Percentiles rank a stretch among this genome's conserved stretches.
Conservation (phyloP, 2,113 vertebrate species). For the Chaetorhynchus papuensis region DNA sequence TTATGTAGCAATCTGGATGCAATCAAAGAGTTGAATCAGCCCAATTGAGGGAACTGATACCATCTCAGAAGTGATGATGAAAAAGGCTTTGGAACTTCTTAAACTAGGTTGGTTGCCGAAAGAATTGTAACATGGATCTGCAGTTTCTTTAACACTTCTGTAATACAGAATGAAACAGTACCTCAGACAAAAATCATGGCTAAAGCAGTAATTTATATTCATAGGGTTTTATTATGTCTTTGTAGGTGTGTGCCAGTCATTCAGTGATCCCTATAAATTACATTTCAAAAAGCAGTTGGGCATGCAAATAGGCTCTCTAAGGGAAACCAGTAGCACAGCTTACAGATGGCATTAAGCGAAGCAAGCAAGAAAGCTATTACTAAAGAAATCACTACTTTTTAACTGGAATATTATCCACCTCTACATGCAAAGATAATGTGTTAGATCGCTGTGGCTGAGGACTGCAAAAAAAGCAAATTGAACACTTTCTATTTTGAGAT, state of each 20-base stretch:
- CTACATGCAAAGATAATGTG: background rate
- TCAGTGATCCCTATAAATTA: conserved; percentile 18
- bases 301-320: background rate
- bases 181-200: background rate
- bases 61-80: background rate
- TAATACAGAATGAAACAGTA: background rate
- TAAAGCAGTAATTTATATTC: conserved; percentile 31
- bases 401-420: background rate
- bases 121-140: background rate
- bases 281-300: conserved; percentile 14
- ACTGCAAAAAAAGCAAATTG: background rate
- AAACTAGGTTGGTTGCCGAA: background rate
- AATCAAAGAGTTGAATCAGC: background rate
- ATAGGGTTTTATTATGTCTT: background rate
- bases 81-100: background rate
- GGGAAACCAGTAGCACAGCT: background rate
- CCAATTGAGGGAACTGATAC: background rate
- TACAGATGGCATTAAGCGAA: background rate
- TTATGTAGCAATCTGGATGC: background rate
- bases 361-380: background rate
- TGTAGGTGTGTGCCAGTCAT: background rate
- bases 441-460: background rate
- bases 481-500: background rate
- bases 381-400: background rate
- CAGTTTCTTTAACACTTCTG: background rate